phyloP scores from a whole-genome alignment of 2,797 vertebrate genomes.

The Myotis planiceps region DNA sequence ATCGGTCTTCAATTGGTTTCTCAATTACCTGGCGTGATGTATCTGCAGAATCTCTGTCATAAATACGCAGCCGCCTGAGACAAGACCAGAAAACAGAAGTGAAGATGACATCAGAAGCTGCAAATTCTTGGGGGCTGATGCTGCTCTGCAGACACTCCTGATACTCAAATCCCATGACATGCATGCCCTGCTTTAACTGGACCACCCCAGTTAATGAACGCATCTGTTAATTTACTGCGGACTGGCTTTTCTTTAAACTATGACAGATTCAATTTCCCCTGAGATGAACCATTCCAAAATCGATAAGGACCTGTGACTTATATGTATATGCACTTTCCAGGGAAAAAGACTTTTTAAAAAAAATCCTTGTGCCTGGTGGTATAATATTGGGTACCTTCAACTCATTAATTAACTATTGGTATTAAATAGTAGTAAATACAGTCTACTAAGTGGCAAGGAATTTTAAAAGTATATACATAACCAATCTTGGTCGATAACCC shows the following conservation, averaged over 20 bases:
- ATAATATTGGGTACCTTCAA: background rate
- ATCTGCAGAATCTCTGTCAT: conserved; percentile 64
- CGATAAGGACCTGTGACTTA: conserved; percentile 2
- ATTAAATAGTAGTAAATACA: conserved; percentile 50
- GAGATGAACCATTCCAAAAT: conserved; percentile 63
- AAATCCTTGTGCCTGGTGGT: background rate
- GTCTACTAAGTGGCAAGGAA: background rate
- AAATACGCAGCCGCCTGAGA: conserved; percentile 45
- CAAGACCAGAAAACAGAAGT: conserved; percentile 55
- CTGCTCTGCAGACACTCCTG: conserved; percentile 33
- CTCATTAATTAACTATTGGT: conserved; percentile 38
- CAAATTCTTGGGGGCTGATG: background rate
- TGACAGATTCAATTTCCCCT: conserved; percentile 39
- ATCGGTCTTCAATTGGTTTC: conserved; percentile 55
- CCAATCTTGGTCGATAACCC: background rate
- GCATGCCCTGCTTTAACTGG: conserved; percentile 50
- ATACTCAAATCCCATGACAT: conserved; percentile 65
- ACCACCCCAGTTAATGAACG: conserved; percentile 50
- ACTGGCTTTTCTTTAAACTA: conserved; percentile 66
- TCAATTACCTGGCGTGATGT: conserved; percentile 65
- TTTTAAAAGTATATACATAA: background rate
- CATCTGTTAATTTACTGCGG: conserved; percentile 66
- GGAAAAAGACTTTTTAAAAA: background rate
- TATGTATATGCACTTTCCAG: conserved; percentile 47
- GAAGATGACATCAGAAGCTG: conserved; percentile 20